A percentile compares a stretch with the other conserved stretches of the same genome.
phyloP scores from a whole-genome alignment of 2,113 vertebrate species.

The Brienomyrus longianalis region DNA sequence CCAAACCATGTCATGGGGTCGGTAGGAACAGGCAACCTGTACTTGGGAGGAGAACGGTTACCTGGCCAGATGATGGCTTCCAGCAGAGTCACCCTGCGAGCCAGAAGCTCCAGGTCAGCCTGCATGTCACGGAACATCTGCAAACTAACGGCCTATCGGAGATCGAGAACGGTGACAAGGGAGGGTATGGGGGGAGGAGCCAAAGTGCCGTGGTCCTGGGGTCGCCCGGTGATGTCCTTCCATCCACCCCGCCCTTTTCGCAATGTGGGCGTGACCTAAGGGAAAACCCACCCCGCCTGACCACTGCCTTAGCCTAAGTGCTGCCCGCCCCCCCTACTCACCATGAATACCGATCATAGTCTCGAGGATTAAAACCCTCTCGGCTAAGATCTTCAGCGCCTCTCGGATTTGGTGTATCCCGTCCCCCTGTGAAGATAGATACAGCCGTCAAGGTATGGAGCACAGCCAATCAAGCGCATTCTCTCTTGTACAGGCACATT shows the following conservation, averaged over 20 bases:
- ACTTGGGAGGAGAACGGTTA: slow-evolving; percentile 59
- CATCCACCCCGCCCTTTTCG: not conserved
- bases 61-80: slow-evolving; percentile 99
- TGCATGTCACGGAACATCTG: slow-evolving; percentile 91
- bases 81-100: slow-evolving; percentile 97
- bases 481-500: slow-evolving; percentile 54
- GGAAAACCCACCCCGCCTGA: slow-evolving; percentile 39
- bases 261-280: slow-evolving; percentile 25
- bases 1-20: not conserved
- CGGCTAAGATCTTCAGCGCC: slow-evolving; percentile 99
- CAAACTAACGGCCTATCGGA: slow-evolving; percentile 96
- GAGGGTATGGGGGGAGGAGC: slow-evolving; percentile 34
- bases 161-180: slow-evolving; percentile 76
- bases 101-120: slow-evolving; percentile 95
- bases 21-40: slow-evolving; percentile 25
- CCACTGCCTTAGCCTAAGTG: slow-evolving; percentile 59
- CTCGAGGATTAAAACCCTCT: slow-evolving; percentile 99
- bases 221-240: slow-evolving; percentile 36
- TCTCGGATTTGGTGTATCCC: slow-evolving; percentile 98
- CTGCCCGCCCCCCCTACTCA: slow-evolving; percentile 79
- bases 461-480: slow-evolving; percentile 53
- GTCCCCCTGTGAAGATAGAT: slow-evolving; percentile 96
- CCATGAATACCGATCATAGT: slow-evolving; percentile 99
- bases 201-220: slow-evolving; percentile 45
- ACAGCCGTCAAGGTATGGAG: slow-evolving; percentile 81